Conservation (phyloP, 2,113 vertebrate species). For the Manacus vitellinus region DNA sequence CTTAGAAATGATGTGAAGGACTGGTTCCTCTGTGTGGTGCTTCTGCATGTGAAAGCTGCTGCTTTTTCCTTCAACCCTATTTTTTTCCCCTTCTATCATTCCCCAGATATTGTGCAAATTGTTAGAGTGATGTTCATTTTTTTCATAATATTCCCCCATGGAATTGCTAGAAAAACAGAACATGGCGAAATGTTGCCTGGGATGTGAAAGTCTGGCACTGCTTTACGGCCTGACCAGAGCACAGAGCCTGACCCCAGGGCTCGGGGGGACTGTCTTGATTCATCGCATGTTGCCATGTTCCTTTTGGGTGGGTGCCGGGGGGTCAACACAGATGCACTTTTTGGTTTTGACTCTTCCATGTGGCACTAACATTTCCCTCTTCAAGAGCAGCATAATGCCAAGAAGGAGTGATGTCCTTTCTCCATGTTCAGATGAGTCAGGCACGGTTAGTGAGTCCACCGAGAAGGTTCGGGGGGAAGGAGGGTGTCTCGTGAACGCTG, state of each 20-base stretch:
- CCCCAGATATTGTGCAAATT: neutral
- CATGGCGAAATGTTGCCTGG: neutral
- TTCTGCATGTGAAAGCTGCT: neutral
- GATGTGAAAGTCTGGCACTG: neutral
- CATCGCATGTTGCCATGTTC: neutral
- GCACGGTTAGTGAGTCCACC: neutral
- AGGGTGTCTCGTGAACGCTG: neutral
- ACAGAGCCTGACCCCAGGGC: neutral
- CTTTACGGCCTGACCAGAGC: neutral
- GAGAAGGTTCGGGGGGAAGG: neutral
- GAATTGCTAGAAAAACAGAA: neutral
- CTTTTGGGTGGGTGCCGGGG: accelerated
- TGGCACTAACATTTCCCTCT: neutral
- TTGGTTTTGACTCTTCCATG: neutral
- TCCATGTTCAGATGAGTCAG: neutral
- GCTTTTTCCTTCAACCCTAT: neutral
- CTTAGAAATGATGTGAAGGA: neutral
- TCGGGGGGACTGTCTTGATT: neutral
- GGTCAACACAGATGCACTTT: neutral
- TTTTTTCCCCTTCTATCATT: neutral
- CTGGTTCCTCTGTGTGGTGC: neutral
- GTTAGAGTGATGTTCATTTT: neutral
- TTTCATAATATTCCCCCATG: neutral
- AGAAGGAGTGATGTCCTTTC: neutral
- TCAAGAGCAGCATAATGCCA: accelerated